phyloP scores from a whole-genome alignment of 2,797 vertebrate species.

The Poeciliopsis infans region DNA sequence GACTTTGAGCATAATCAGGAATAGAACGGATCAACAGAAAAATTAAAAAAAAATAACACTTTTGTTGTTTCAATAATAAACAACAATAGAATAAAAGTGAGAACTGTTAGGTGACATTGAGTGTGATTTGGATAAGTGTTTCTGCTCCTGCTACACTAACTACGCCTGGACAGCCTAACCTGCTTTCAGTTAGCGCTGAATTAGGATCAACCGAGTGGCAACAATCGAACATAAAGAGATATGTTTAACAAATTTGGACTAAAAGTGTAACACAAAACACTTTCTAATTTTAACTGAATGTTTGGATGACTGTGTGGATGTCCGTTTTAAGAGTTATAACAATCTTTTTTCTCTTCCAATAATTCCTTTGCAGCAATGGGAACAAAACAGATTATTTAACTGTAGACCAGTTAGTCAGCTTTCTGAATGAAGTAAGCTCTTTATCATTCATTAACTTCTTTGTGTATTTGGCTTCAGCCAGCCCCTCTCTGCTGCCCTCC shows the following conservation, averaged over 20 bases:
- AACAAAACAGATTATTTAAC: slow-evolving; percentile 99
- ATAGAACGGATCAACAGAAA: slow-evolving; percentile 1
- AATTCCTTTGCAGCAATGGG: slow-evolving; percentile 99
- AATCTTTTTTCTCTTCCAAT: slow-evolving; percentile 85
- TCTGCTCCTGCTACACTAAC: slow-evolving; percentile 91
- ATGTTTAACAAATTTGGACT: slow-evolving; percentile 58
- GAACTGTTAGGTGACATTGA: slow-evolving; percentile 47
- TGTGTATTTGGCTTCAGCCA: slow-evolving; percentile 85
- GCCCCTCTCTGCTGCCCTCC: slow-evolving; percentile 15
- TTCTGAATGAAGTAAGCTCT: slow-evolving; percentile 99
- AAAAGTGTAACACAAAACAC: slow-evolving; percentile 53
- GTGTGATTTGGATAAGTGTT: slow-evolving; percentile 58
- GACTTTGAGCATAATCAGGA: slow-evolving; percentile 7
- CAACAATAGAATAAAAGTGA: slow-evolving; percentile 8
- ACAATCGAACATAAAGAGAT: slow-evolving; percentile 25
- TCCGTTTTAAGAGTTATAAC: slow-evolving; percentile 72
- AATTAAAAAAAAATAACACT: not conserved
- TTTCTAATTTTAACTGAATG: slow-evolving; percentile 60
- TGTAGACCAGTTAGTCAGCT: slow-evolving; percentile 99
- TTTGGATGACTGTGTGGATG: slow-evolving; percentile 65
- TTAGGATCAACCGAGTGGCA: slow-evolving; percentile 53
- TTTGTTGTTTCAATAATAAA: slow-evolving; percentile 11
- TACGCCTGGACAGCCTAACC: slow-evolving; percentile 84
- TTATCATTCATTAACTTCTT: slow-evolving; percentile 98
- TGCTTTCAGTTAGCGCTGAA: slow-evolving; percentile 85